These are phyloP conservation scores for Acrocephalus kingi DNA, from an alignment of 2,113 vertebrate species.

Conservation along the genomic window DNA sequence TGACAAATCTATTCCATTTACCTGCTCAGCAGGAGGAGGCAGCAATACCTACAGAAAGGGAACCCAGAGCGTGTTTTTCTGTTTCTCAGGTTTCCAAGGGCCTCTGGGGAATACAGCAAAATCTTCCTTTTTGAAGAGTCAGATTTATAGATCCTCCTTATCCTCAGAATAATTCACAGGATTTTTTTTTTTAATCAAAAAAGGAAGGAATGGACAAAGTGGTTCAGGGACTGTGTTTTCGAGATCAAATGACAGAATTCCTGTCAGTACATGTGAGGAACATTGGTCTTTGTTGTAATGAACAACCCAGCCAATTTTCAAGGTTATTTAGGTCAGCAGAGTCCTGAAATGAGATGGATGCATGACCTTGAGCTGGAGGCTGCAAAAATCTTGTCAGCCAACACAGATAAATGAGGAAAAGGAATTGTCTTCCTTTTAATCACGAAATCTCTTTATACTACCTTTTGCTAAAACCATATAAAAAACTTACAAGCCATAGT, in stretches of 20 bases:
- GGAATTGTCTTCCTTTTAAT: background rate
- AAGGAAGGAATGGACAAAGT: background rate
- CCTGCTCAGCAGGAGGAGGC: conserved; percentile 51
- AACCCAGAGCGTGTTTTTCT: background rate
- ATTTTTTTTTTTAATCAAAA: background rate
- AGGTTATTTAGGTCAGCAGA: conserved; percentile 19
- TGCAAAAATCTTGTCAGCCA: background rate
- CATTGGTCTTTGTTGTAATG: background rate
- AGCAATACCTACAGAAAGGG: conserved; percentile 18
- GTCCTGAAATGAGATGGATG: background rate
- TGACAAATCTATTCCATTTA: conserved; percentile 60
- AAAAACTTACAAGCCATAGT: background rate
- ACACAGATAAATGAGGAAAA: background rate
- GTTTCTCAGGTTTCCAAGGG: background rate
- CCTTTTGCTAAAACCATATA: background rate
- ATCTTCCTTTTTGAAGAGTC: background rate
- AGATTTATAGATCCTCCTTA: background rate
- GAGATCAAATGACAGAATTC: background rate
- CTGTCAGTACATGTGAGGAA: background rate
- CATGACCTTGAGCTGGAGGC: background rate
- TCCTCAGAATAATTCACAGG: background rate
- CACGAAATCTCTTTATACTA: background rate
- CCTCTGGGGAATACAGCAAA: background rate
- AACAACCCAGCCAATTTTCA: background rate
- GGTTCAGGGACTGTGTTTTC: background rate